Percentiles rank a stretch among this genome's conserved stretches.
Evolutionary conservation across 2,113 vertebrate genomes (phyloP).

Genomic region (Hiodon alosoides): DNA sequence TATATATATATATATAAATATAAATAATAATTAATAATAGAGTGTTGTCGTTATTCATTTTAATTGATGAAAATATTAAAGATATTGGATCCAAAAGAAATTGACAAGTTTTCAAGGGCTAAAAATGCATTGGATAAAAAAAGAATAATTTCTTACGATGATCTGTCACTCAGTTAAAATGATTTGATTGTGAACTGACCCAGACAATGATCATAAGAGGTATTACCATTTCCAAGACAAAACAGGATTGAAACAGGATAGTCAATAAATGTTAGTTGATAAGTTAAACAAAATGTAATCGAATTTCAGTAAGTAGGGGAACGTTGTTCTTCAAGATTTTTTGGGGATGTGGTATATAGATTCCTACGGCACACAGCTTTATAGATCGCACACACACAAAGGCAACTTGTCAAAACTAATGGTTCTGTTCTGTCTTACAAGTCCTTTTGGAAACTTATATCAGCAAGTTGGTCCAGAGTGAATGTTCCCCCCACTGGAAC

Average conservation of each 20-base stretch:
- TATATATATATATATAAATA: too few species aligned
- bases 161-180: too few species aligned
- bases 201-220: background rate
- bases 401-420: too few species aligned
- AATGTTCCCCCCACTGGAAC: background rate
- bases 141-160: too few species aligned
- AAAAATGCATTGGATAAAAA: too few species aligned
- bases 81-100: too few species aligned
- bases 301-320: background rate
- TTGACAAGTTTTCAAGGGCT: too few species aligned
- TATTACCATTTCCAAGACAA: background rate
- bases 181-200: background rate
- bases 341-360: background rate
- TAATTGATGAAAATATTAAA: background rate
- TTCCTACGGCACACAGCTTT: too few species aligned
- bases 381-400: too few species aligned
- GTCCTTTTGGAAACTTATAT: background rate
- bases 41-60: background rate
- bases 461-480: background rate
- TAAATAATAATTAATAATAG: background rate
- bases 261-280: background rate
- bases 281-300: background rate
- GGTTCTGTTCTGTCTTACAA: background rate
- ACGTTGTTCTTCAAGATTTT: background rate
- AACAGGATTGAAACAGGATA: slow-evolving; percentile 2